Base-by-base conservation (phyloP, 2,888 invertebrate species). In the Xestia sexstrigata region DNA sequence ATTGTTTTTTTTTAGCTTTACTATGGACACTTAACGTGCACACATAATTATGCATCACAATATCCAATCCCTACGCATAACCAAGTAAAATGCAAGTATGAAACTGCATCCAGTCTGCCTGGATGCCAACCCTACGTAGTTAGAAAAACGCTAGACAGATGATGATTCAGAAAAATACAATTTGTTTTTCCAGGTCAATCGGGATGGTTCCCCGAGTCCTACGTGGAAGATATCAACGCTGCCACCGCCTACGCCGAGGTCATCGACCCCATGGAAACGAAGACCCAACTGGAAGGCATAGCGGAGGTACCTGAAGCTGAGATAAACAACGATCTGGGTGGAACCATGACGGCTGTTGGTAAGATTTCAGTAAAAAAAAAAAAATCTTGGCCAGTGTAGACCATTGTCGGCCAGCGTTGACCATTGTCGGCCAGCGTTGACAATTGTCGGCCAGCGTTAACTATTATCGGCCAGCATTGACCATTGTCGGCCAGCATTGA, bases 201-300 rank as follows among this genome's bases (percentile, higher is more conserved):
- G 0, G 99, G 99, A 2, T 99, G 99, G 99, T 99, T 99, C 96
- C 99, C 99, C 0, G 99, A 99, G 93, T 98, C 99, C 0, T 99
- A 99, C 92, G 99, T 99, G 26, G 99, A 99, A 91, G 98, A 98
- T 60, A 95, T 98, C 63, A 96, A 96, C 47, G 94, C 94, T 0
- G 91, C 94, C 1, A 88, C 93, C 0, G 91, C 93, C 0, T 93
- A 93, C 70, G 89, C 92, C 0, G 95, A 95, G 4, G 93, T 94
- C 62, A 90, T 95, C 5, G 96, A 96, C 58, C 91, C 95, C 0
- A 87, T 97, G 79, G 95, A 96, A 77, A 92, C 88, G 0, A 97
- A 96, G 82, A 97, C 96, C 0, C 96, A 96, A 26, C 92, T 97
- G 0, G 97, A 97, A 90, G 98, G 97, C 82, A 98, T 98, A 80